Evolutionary conservation across 2,888 invertebrate genomes (phyloP).

Genomic region (Coenonympha arcania): DNA sequence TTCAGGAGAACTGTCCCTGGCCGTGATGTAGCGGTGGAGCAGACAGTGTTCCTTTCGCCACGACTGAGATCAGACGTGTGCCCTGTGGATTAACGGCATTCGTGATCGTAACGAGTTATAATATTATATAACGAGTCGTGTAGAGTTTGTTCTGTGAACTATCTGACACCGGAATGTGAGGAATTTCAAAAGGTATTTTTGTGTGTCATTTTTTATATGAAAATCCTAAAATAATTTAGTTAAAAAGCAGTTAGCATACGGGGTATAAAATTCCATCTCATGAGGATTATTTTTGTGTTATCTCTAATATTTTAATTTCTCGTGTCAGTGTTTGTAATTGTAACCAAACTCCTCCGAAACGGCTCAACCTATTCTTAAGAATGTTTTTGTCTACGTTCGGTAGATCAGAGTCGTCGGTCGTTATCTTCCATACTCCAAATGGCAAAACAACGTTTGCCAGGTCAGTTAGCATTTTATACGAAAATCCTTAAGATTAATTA

Average conservation of each 20-base stretch:
- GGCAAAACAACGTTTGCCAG: too few species aligned
- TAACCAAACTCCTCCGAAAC: too few species aligned
- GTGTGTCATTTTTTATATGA: not conserved
- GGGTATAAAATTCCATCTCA: too few species aligned
- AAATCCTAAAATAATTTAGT: not conserved
- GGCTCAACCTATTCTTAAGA: too few species aligned
- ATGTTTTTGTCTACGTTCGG: too few species aligned
- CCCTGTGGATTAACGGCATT: constrained; percentile 31
- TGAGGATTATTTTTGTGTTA: too few species aligned
- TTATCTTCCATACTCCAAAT: too few species aligned
- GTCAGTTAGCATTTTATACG: too few species aligned
- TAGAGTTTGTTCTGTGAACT: constrained; percentile 62
- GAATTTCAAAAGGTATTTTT: constrained; percentile 23
- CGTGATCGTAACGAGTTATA: constrained; percentile 51
- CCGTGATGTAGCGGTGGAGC: constrained; percentile 48
- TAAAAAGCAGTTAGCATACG: not conserved
- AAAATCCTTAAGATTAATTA: too few species aligned
- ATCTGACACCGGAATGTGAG: constrained; percentile 20
- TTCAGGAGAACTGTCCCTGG: constrained; percentile 40
- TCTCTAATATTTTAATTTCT: too few species aligned
- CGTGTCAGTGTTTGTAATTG: too few species aligned
- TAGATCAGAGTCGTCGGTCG: too few species aligned
- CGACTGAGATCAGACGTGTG: constrained; percentile 40
- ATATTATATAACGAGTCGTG: constrained; percentile 62
- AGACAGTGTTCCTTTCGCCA: constrained; percentile 51